Evolutionary conservation across 1,140 invertebrate species (phyloP).

Genomic region (Pseudoatta argentina): DNA sequence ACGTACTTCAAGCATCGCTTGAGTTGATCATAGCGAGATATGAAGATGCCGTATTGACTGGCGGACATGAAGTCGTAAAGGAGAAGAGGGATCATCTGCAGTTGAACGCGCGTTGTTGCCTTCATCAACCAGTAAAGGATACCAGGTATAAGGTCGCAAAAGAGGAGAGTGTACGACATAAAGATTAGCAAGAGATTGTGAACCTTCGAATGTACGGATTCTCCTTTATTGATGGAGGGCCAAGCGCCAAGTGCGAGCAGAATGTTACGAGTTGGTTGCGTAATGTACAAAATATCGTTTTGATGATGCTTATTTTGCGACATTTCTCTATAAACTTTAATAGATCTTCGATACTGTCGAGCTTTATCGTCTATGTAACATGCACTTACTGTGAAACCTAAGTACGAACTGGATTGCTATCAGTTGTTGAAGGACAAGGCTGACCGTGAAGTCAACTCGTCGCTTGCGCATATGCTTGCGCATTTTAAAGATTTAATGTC

Average conservation of each 20-base stretch:
- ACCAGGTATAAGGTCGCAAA: constrained; percentile 10
- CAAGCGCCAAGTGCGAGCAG: not conserved
- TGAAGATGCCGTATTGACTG: constrained; percentile 24
- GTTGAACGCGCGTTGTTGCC: not conserved
- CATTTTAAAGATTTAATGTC: constrained; percentile 28
- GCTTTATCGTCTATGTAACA: not conserved
- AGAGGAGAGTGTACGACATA: constrained; percentile 18
- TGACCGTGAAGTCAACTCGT: not conserved
- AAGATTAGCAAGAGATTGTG: not conserved
- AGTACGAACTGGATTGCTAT: constrained; percentile 1
- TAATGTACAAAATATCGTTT: constrained; percentile 24
- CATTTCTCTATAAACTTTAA: not conserved
- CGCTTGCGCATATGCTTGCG: constrained; percentile 19
- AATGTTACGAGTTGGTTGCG: constrained; percentile 7
- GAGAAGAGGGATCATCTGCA: constrained; percentile 3
- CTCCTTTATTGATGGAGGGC: not conserved
- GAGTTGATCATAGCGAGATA: constrained; percentile 26
- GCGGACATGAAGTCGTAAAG: constrained; percentile 2
- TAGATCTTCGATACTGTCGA: not conserved
- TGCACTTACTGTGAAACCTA: not conserved
- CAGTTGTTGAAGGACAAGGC: not conserved
- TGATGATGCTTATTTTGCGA: not conserved
- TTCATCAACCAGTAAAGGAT: constrained; percentile 6
- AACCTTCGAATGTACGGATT: not conserved
- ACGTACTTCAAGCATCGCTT: constrained; percentile 32